Evolutionary conservation across 2,888 invertebrate genomes (phyloP), one percentile per base, ranked within the genome.

Genomic region (Drosophila mimetica): DNA sequence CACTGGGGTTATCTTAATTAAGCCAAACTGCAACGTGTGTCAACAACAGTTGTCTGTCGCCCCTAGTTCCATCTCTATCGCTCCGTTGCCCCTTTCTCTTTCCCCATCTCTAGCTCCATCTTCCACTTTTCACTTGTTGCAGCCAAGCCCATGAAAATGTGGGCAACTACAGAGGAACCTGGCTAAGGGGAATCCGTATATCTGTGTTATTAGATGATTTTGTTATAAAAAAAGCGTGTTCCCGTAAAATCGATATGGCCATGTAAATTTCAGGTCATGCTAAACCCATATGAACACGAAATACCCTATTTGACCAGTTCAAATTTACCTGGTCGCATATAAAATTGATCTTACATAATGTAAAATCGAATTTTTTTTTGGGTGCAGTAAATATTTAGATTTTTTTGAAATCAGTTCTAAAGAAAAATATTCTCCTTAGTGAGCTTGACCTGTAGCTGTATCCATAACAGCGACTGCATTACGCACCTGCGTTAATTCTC

Each of bases 1-100:
- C 47, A 39, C 30, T n/a, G 18, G 44, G 11, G 59, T 53, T 65
- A 73, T 61, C 65, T 72, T 54, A 76, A 74, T 72, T 74, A 53
- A 66, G 32, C 22, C 66, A 22, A 42, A 52, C 42, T 66, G 50
- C 73, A 66, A 58, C 66, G 57, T 64, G 72, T 48, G 42, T 37
- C 42, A 25, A 42, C 42, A 25, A 42, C 59, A 20, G 25, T 16
- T 16, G 25, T 20, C 41, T 34, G 28, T 32, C 9, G 18, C 28
- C 46, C 11, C 46, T 16, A 14, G 4, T 25, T 4, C 39, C 39
- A 20, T 13, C 39, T 28, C 41, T 9, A 14, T 14, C 14, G 7
- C 8, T n/a, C n/a, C 28, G 18, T 2, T 13, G 34, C 16, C 34
- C 25, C 34, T 48, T n/a, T 28, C n/a, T 9, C 28, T 32, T 39